Conservation (phyloP, 2,888 invertebrate species). For the Aphidius colemani region DNA sequence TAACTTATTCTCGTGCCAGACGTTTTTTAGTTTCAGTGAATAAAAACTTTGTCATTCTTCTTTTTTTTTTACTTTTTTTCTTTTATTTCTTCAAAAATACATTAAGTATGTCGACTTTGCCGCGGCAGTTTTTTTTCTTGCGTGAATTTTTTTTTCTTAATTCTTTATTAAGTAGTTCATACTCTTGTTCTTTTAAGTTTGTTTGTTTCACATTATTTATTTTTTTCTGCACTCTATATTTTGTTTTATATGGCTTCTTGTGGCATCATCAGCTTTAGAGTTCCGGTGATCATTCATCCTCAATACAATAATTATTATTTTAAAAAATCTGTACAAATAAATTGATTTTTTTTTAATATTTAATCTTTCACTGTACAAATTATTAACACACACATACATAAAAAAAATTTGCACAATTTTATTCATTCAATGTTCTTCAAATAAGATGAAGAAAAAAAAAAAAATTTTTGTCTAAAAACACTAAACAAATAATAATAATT, state of each 20-base stretch:
- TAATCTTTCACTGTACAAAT: conserved; percentile 23
- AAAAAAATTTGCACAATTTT: conserved; percentile 17
- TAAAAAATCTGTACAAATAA: no score
- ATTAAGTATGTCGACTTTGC: conserved; percentile 30
- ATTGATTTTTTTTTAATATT: background rate
- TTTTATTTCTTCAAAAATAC: conserved; percentile 27
- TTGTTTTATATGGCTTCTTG: conserved; percentile 47
- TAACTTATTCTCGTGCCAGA: background rate
- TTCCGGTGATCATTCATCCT: conserved; percentile 17
- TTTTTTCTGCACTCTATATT: conserved; percentile 26
- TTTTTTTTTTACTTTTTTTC: conserved; percentile 12
- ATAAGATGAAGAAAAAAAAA: conserved; percentile 8
- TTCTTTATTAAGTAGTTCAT: background rate
- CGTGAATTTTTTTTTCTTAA: conserved; percentile 8
- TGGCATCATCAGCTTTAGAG: conserved; percentile 45
- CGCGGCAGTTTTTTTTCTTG: conserved; percentile 13
- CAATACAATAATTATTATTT: background rate
- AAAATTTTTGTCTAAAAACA: conserved; percentile 4
- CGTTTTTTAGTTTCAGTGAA: conserved; percentile 5
- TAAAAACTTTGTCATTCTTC: conserved; percentile 13
- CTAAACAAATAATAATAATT: conserved; percentile 14
- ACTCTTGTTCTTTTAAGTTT: background rate
- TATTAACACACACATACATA: conserved; percentile 19
- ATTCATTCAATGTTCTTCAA: conserved; percentile 10
- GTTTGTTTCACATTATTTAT: conserved; percentile 15